Base-by-base conservation (phyloP, 1,140 invertebrate species). In the Teleopsis dalmanni region DNA sequence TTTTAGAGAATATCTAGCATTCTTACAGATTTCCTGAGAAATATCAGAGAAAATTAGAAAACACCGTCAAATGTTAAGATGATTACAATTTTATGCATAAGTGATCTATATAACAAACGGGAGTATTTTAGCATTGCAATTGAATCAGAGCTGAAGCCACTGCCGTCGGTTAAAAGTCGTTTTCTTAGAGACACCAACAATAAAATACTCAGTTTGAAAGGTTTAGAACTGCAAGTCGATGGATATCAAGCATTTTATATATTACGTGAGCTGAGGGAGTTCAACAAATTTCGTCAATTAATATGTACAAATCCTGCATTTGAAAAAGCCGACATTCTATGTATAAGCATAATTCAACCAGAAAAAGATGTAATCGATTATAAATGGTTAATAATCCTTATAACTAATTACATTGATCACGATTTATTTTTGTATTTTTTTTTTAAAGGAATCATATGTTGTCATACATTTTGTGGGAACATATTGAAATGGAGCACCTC, bases 401-500 rank as follows among this genome's bases (percentile, higher is more conserved):
- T 26, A 23, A 26, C 6, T 14, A 25, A 10, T 14, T 4, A 25
- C 5, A 29, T 3, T 13, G 4, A 29, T 3, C 4, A 16, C 26
- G 13, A 14, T 5, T 35, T 16, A 36, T 23, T 34, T 25, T 18
- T 36, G 16, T 43, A 4, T 18, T 42, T 31, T 45, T 25, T 27
- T 19, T 49, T 45, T 8, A 33, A 71, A 47, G 59, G 73, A 73
- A 74, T 60, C 71, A 67, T 54, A 73, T 59, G 66, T 57, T 62
- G 52, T 71, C 57, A 11, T 67, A 50, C 47, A 74, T 77, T 56
- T 72, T 72, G 19, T 72, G 74, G 72, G 83, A 88, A 72, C 75
- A 77, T 54, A 76, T 83, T 54, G 83, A 91, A 72, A 73, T 92
- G 53, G 88, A 92, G 62, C 80, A 88, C 75, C 77, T 85, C 8